Percentiles rank a stretch among this genome's conserved stretches.
phyloP scores from a whole-genome alignment of 2,797 vertebrate genomes.

The Ptychobarbus kaznakovi region DNA sequence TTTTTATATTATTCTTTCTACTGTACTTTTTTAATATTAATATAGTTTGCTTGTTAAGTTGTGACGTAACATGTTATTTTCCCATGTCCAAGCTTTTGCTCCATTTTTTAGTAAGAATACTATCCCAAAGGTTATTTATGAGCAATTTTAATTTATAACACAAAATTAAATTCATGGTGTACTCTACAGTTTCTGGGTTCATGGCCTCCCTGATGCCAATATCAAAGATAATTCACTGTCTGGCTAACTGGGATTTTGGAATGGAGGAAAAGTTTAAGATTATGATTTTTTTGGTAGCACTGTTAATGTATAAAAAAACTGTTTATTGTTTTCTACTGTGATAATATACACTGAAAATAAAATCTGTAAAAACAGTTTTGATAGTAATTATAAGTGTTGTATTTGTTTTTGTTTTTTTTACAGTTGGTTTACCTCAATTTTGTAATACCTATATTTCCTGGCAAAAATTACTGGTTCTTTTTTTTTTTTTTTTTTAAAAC shows the following conservation, averaged over 20 bases:
- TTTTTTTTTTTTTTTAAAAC: neutral
- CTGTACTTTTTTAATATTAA: neutral
- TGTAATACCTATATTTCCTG: neutral
- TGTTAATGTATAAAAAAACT: neutral
- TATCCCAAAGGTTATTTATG: neutral
- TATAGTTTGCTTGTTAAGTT: neutral
- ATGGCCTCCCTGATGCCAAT: too few relatives aligned
- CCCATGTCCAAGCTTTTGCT: neutral
- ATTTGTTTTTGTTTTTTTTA: too few relatives aligned
- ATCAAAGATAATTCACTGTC: neutral
- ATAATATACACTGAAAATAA: too few relatives aligned
- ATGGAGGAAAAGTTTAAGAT: neutral
- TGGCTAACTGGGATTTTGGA: neutral
- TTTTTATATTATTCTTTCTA: neutral
- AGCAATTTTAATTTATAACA: neutral
- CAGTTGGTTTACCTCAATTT: neutral
- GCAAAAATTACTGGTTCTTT: too few relatives aligned
- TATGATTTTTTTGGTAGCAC: neutral
- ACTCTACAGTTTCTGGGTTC: neutral
- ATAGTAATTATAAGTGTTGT: too few relatives aligned
- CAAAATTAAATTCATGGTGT: neutral
- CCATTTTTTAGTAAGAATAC: neutral
- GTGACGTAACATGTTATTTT: neutral
- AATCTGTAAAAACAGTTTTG: too few relatives aligned
- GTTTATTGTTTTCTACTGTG: neutral